phyloP scores from a whole-genome alignment of 2,888 invertebrate species.

The Eupithecia vulgata region DNA sequence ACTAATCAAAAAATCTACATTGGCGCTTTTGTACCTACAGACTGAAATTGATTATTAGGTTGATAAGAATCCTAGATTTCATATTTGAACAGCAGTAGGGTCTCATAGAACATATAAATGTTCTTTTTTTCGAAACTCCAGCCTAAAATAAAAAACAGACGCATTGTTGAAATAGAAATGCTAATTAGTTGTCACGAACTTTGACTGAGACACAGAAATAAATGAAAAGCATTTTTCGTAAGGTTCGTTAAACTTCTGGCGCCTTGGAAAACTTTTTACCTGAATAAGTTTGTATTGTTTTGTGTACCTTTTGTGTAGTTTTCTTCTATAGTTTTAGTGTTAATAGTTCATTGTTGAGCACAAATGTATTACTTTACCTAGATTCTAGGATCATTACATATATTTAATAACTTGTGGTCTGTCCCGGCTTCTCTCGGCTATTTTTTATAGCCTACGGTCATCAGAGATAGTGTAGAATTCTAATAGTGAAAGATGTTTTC shows the following conservation, averaged over 20 bases:
- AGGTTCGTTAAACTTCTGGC: slow-evolving; percentile 6
- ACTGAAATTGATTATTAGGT: too few species aligned
- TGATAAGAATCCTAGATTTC: too few species aligned
- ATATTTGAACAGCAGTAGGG: too few species aligned
- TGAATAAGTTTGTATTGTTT: background rate
- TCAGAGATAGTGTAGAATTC: too few species aligned
- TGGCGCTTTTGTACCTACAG: too few species aligned
- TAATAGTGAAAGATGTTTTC: too few species aligned
- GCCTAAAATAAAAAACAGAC: slow-evolving; percentile 50
- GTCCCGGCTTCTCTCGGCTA: too few species aligned
- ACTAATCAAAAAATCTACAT: too few species aligned
- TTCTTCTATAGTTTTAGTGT: background rate
- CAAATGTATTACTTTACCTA: background rate
- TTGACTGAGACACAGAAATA: slow-evolving; percentile 47
- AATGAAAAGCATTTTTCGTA: slow-evolving; percentile 47
- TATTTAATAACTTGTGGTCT: too few species aligned
- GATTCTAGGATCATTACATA: background rate
- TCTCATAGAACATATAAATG: too few species aligned
- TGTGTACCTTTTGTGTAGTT: background rate
- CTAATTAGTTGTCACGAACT: slow-evolving; percentile 58
- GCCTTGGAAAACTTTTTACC: background rate
- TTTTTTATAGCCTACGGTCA: too few species aligned
- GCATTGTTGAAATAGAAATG: slow-evolving; percentile 48
- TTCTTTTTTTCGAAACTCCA: too few species aligned
- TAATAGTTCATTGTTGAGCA: background rate